Conservation (phyloP, 2,888 invertebrate genomes). For the Epinotia demarniana region DNA sequence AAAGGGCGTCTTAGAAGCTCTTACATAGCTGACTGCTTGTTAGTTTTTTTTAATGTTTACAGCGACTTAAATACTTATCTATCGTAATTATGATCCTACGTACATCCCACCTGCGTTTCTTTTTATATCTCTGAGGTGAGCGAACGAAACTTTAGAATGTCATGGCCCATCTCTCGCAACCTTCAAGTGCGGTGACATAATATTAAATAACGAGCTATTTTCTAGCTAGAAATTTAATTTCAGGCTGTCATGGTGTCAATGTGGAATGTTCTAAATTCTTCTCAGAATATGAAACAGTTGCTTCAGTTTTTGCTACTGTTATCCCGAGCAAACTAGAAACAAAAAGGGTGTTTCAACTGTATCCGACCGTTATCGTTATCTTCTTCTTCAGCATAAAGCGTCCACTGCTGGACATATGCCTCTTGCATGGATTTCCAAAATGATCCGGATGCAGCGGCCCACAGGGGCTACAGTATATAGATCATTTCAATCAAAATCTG, state of each 20-base stretch:
- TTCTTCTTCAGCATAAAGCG: too few relatives aligned
- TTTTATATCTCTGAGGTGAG: slow-evolving; percentile 46
- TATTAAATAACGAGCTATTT: slow-evolving; percentile 25
- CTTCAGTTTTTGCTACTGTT: neutral
- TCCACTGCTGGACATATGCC: too few relatives aligned
- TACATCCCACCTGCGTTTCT: slow-evolving; percentile 38
- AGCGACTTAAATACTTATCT: neutral
- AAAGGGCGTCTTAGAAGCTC: neutral
- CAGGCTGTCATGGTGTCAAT: neutral
- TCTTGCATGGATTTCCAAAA: too few relatives aligned
- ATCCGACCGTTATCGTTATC: too few relatives aligned
- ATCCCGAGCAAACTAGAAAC: neutral
- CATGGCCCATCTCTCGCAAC: slow-evolving; percentile 63
- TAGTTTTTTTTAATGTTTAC: neutral
- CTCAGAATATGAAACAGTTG: too few relatives aligned
- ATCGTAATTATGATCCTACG: neutral
- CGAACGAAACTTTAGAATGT: slow-evolving; percentile 62
- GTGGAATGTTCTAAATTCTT: neutral
- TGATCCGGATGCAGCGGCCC: too few relatives aligned
- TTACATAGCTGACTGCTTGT: neutral
- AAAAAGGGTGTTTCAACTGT: neutral
- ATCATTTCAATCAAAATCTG: too few relatives aligned
- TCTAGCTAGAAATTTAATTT: slow-evolving; percentile 20
- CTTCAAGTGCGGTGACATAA: slow-evolving; percentile 51
- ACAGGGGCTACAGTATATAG: too few relatives aligned